A percentile compares a stretch with the other conserved stretches of the same genome.
Evolutionary conservation across 1,140 invertebrate species (phyloP).

Genomic region (Mycetomoellerius zeteki): DNA sequence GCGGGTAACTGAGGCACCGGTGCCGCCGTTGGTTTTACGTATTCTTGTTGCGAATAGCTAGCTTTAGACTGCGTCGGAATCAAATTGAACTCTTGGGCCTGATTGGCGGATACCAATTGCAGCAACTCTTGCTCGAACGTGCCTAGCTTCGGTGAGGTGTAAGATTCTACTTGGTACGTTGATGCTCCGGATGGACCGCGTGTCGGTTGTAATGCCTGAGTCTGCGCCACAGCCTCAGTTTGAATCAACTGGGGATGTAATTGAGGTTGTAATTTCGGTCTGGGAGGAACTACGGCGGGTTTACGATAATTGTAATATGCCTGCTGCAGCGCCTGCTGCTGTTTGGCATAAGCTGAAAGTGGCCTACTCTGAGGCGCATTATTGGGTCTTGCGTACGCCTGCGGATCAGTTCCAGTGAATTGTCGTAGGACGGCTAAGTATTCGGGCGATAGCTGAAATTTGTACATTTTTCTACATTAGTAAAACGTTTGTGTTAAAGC

Average conservation of each 20-base stretch:
- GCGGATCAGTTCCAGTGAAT: conserved; percentile 79
- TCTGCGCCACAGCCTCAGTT: conserved; percentile 78
- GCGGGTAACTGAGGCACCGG: conserved; percentile 73
- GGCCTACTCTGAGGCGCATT: conserved; percentile 74
- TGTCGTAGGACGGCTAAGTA: conserved; percentile 83
- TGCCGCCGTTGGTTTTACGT: conserved; percentile 76
- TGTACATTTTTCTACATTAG: conserved; percentile 11
- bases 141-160: conserved; percentile 79
- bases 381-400: conserved; percentile 59
- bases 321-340: conserved; percentile 83
- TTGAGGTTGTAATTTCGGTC: conserved; percentile 80
- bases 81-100: conserved; percentile 83
- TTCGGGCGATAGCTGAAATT: conserved; percentile 84
- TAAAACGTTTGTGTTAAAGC: conserved; percentile 10
- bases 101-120: conserved; percentile 83
- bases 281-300: conserved; percentile 79
- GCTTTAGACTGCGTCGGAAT: conserved; percentile 73
- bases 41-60: conserved; percentile 69
- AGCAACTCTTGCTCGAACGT: conserved; percentile 83
- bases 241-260: conserved; percentile 81
- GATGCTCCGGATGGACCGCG: conserved; percentile 72
- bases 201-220: conserved; percentile 76
- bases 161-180: conserved; percentile 73
- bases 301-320: conserved; percentile 84
- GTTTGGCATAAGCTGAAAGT: conserved; percentile 80